Base-by-base conservation (phyloP, 2,113 vertebrate genomes). In the Nycticebus coucang region DNA sequence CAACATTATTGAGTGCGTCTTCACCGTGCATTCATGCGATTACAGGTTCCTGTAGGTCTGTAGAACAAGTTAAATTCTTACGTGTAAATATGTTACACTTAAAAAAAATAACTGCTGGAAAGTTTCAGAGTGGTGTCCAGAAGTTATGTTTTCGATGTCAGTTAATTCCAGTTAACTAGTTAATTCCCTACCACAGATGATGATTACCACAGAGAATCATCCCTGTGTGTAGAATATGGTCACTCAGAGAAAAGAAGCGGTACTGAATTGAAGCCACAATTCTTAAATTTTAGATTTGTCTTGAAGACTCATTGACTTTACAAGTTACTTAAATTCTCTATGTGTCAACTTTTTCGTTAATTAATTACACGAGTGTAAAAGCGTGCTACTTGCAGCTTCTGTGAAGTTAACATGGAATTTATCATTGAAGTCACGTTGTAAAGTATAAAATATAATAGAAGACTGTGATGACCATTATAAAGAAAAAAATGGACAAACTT, bases 291-390 rank as follows among this genome's bases (percentile, higher is more conserved):
- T 64, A 53, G 37, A 68, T 89, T 81, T 90, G 15, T 72, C 26
- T 62, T 62, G 33, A 72, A 77, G 95, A n/a, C 12, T 59, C 5
- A 45, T 28, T 87, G 45, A 68, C n/a, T 45, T 66, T 85, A 14
- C 8, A 57, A 88, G 28, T 55, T 93, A 60, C n/a, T 82, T 89
- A 82, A 91, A 50, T 82, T 89, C 33, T 92, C 37, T n/a, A 14
- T 30, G 8, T 17, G 53, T 22, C 17, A 41, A 69, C 5, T 75
- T 62, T 53, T 62, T 62, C 22, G 28, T 85, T 84, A 60, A 78
- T 78, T 37, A 90, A 72, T 72, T 12, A 28, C 15, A 11, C 24
- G 7, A 68, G 3, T 60, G 17, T 92, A 30, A 55, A 74, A 37
- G 7, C 24, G 14, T 62, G 72, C 7, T 74, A 3, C 41, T 30